These are phyloP conservation scores for Macrosteles quadrilineatus DNA, from an alignment of 1,140 invertebrate species.

Conservation along the genomic window DNA sequence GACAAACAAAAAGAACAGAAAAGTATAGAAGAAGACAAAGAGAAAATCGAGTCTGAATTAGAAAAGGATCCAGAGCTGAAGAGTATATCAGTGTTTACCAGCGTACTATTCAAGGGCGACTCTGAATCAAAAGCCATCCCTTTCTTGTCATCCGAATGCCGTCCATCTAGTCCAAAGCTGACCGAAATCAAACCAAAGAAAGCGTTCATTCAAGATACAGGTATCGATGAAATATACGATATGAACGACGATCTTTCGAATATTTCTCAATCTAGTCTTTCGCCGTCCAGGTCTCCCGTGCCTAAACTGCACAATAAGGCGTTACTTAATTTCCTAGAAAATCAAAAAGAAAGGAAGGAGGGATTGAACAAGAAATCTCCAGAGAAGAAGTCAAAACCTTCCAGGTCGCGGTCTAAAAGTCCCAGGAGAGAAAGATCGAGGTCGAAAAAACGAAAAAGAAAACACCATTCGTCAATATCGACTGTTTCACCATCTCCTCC, in stretches of 20 bases:
- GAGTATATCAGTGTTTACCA: slow-evolving; percentile 12
- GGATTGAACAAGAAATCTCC: not conserved
- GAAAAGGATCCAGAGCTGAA: slow-evolving; percentile 4
- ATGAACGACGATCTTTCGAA: not conserved
- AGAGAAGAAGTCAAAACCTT: not conserved
- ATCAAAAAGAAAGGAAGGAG: slow-evolving; percentile 1
- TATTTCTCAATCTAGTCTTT: slow-evolving; percentile 10
- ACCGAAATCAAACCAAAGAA: not conserved
- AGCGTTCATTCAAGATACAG: not conserved
- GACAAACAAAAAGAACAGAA: not conserved
- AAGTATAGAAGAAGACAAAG: not conserved
- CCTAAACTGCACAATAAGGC: slow-evolving; percentile 14
- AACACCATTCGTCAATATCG: slow-evolving; percentile 2
- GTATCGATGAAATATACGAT: slow-evolving; percentile 4
- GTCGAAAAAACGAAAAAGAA: not conserved
- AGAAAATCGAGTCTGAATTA: not conserved
- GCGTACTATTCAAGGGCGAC: not conserved
- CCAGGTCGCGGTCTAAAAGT: not conserved
- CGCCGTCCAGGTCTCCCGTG: slow-evolving; percentile 3
- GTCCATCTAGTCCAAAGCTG: not conserved
- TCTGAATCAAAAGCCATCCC: not conserved
- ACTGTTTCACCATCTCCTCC: slow-evolving; percentile 3
- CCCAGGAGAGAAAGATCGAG: not conserved
- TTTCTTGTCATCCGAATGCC: not conserved
- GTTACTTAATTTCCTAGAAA: slow-evolving; percentile 3